A percentile compares a stretch with the other conserved stretches of the same genome.
Evolutionary conservation across 2,113 vertebrate species (phyloP).

Genomic region (Galbula dea): DNA sequence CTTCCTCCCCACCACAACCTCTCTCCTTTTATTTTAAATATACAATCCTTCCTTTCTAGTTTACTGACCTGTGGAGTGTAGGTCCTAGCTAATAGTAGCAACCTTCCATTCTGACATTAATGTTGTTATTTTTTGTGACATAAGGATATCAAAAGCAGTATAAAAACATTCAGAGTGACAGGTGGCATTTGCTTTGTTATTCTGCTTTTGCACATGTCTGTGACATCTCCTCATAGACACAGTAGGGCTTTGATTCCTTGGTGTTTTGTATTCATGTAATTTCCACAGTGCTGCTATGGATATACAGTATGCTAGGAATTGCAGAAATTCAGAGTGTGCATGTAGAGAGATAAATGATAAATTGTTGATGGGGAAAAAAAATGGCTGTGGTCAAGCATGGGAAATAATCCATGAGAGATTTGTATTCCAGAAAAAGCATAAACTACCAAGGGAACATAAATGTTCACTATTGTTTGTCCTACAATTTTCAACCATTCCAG

Average conservation of each 20-base stretch:
- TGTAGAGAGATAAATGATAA: slow-evolving; percentile 28
- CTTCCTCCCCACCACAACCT: background rate
- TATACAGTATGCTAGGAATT: slow-evolving; percentile 50
- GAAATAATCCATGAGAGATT: slow-evolving; percentile 27
- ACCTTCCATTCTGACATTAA: background rate
- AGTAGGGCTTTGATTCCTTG: slow-evolving; percentile 23
- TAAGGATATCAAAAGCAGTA: background rate
- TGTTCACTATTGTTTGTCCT: slow-evolving; percentile 12
- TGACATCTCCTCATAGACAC: slow-evolving; percentile 30
- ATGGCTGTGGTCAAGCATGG: slow-evolving; percentile 1
- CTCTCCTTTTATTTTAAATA: background rate
- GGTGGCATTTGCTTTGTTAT: slow-evolving; percentile 58
- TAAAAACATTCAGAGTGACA: slow-evolving; percentile 39
- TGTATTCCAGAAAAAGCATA: slow-evolving; percentile 33
- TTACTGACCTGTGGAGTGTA: background rate
- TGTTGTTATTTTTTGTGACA: slow-evolving; percentile 17
- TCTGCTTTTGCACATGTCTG: slow-evolving; percentile 3
- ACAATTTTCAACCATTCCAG: background rate
- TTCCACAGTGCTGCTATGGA: slow-evolving; percentile 1
- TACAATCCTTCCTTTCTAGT: background rate
- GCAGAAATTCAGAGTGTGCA: slow-evolving; percentile 62
- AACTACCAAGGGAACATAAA: slow-evolving; percentile 30
- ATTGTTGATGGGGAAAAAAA: slow-evolving; percentile 44
- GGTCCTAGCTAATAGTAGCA: background rate
- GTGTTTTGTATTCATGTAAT: slow-evolving; percentile 53